These are phyloP conservation scores for Amniataba percoides DNA, from an alignment of 2,797 vertebrate species.

Conservation along the genomic window DNA sequence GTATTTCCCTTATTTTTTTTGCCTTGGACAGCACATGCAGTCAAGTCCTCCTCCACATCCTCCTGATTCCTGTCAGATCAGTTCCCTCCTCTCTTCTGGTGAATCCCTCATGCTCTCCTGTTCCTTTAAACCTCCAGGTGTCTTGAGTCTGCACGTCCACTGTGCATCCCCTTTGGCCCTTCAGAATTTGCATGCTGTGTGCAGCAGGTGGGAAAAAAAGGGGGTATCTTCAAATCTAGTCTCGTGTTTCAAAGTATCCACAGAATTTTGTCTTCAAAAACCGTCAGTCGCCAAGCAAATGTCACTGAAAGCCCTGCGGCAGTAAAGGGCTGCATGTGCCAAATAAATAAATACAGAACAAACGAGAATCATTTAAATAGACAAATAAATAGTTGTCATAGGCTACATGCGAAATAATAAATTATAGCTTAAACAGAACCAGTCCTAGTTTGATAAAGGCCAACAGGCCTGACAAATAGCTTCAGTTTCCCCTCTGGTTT, in stretches of 20 bases:
- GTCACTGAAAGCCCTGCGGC: constrained; percentile 53
- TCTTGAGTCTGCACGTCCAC: constrained; percentile 76
- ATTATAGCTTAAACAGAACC: constrained; percentile 50
- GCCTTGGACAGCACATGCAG: constrained; percentile 94
- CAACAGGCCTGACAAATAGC: constrained; percentile 30
- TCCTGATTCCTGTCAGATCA: constrained; percentile 59
- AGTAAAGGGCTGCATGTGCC: constrained; percentile 26
- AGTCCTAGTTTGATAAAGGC: constrained; percentile 32
- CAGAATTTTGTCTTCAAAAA: constrained; percentile 58
- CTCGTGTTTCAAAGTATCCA: constrained; percentile 61
- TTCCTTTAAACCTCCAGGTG: constrained; percentile 81
- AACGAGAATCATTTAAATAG: constrained; percentile 74
- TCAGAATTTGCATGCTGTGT: constrained; percentile 64
- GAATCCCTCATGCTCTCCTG: constrained; percentile 46
- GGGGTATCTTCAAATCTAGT: constrained; percentile 24
- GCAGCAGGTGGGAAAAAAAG: constrained; percentile 52
- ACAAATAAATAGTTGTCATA: constrained; percentile 71
- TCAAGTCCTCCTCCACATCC: constrained; percentile 80
- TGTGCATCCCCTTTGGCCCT: constrained; percentile 68
- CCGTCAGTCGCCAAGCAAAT: constrained; percentile 60
- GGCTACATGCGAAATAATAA: constrained; percentile 73
- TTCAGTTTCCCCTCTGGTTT: constrained; percentile 30
- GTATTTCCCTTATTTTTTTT: constrained; percentile 83
- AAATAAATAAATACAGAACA: constrained; percentile 63
- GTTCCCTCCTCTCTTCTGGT: constrained; percentile 31